Evolutionary conservation across 2,797 vertebrate species (phyloP).

Genomic region (Microhierax caerulescens): DNA sequence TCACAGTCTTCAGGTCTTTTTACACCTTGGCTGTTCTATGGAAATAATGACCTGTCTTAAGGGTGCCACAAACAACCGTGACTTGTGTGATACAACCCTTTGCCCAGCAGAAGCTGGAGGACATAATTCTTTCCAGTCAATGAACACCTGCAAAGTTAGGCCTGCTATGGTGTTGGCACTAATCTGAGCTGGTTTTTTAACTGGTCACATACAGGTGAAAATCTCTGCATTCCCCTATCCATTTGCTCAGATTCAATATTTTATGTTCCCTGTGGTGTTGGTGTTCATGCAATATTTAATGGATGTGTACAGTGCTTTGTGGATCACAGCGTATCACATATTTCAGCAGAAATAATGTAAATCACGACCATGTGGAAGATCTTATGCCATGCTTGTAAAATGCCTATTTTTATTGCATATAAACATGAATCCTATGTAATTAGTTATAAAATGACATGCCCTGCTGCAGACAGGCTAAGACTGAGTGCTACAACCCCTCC

Average conservation of each 20-base stretch:
- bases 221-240: not conserved
- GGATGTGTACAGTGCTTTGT: not conserved
- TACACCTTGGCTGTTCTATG: not conserved
- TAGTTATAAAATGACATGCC: not conserved
- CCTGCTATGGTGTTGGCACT: not conserved
- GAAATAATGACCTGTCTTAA: not conserved
- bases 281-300: constrained; percentile 10
- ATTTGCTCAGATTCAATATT: constrained; percentile 26
- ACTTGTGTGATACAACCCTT: not conserved
- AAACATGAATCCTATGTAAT: not conserved
- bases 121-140: not conserved
- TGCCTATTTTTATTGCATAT: not conserved
- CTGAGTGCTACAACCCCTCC: not conserved
- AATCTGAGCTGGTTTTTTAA: not conserved
- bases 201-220: not conserved
- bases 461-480: not conserved
- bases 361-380: not conserved
- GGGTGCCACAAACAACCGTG: not conserved
- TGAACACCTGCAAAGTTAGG: not conserved
- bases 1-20: not conserved
- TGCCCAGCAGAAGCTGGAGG: not conserved
- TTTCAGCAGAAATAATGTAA: not conserved
- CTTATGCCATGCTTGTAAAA: not conserved
- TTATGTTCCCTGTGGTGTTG: not conserved
- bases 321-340: fast-evolving